phyloP scores from a whole-genome alignment of 2,797 vertebrate genomes.

The Oreortyx pictus region DNA sequence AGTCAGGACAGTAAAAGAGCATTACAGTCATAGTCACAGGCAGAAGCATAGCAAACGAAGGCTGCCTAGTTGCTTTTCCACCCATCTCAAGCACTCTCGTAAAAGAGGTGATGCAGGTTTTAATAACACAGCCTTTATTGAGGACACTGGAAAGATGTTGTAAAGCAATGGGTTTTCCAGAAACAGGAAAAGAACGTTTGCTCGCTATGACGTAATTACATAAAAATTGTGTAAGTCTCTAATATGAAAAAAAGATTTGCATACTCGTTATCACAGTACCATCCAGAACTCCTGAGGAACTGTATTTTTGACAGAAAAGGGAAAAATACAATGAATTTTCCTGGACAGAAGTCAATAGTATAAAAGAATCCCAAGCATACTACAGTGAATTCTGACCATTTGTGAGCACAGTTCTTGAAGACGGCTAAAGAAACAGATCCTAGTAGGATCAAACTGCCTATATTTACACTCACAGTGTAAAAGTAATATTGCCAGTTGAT shows the following conservation, averaged over 20 bases:
- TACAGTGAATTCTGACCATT: not conserved
- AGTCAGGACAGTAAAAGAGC: not conserved
- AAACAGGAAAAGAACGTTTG: slow-evolving; percentile 11
- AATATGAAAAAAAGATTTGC: slow-evolving; percentile 1
- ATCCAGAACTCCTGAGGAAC: slow-evolving; percentile 33
- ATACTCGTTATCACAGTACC: slow-evolving; percentile 33
- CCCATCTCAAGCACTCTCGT: not conserved
- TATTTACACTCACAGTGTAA: slow-evolving; percentile 57
- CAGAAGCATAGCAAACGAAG: not conserved
- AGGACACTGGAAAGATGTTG: slow-evolving; percentile 17
- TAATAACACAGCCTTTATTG: slow-evolving; percentile 62
- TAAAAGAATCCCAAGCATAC: not conserved
- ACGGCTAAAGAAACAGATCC: slow-evolving; percentile 49
- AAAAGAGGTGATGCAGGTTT: too few relatives aligned
- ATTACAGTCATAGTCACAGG: not conserved
- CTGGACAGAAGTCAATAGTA: slow-evolving; percentile 11
- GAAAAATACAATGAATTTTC: slow-evolving; percentile 18
- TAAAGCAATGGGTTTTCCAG: slow-evolving; percentile 38
- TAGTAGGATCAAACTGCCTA: slow-evolving; percentile 56
- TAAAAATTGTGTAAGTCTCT: not conserved
- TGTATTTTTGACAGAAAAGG: slow-evolving; percentile 56
- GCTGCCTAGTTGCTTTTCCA: not conserved
- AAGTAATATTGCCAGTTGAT: slow-evolving; percentile 42
- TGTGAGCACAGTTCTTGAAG: slow-evolving; percentile 22
- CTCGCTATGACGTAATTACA: not conserved